Percentiles rank a stretch among this genome's conserved stretches.
Evolutionary conservation across 2,113 vertebrate genomes (phyloP).

Genomic region (Indri indri): DNA sequence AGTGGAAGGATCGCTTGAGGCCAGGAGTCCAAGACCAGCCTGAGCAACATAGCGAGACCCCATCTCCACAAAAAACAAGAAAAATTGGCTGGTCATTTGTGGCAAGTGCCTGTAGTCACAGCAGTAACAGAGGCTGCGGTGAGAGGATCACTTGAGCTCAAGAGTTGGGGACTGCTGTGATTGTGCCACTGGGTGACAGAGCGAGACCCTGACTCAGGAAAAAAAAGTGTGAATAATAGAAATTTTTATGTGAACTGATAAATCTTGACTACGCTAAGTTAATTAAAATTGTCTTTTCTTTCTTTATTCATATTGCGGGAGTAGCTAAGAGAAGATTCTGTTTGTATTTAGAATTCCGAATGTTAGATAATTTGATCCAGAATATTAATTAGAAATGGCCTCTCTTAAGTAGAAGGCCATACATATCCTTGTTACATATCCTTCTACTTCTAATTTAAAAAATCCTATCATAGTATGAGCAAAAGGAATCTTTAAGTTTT

Average conservation of each 20-base stretch:
- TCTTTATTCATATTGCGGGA: not conserved
- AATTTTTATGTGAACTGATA: slow-evolving; percentile 27
- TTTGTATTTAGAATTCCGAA: slow-evolving; percentile 11
- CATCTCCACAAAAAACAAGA: no score
- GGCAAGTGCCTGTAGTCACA: no score
- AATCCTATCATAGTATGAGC: not conserved
- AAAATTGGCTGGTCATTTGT: no score
- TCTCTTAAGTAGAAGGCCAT: not conserved
- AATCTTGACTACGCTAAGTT: not conserved
- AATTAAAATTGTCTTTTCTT: slow-evolving; percentile 4
- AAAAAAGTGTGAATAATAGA: not conserved
- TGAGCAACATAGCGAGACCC: no score
- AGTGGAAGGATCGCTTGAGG: no score
- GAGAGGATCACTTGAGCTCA: no score
- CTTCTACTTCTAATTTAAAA: not conserved
- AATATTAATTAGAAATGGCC: slow-evolving; percentile 8
- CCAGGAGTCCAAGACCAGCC: no score
- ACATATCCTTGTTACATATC: not conserved
- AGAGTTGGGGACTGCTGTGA: no score
- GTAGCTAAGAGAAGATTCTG: slow-evolving; percentile 4
- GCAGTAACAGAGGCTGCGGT: no score
- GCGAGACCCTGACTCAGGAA: no score
- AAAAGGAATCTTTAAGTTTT: not conserved
- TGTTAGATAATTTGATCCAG: slow-evolving; percentile 26
- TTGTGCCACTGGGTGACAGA: no score